Evolutionary conservation across 2,888 invertebrate species (phyloP).

Genomic region (Yponomeuta evonymella): DNA sequence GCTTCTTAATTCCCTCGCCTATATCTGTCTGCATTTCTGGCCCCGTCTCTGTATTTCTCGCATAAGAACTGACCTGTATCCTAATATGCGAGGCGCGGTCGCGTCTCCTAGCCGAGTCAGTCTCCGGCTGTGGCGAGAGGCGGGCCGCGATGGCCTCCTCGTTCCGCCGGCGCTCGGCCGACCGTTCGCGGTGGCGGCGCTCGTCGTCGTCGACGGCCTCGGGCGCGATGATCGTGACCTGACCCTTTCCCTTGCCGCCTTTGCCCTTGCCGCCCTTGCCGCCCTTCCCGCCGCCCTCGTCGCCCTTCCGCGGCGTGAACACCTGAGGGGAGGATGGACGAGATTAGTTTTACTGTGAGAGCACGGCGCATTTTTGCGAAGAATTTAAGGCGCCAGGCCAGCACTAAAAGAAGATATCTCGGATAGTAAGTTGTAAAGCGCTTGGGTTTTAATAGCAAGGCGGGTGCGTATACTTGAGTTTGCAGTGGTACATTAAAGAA

Average conservation of each 20-base stretch:
- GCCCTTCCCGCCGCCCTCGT: conserved; percentile 83
- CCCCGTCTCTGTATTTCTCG: not conserved
- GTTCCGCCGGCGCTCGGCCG: conserved; percentile 44
- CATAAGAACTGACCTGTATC: not conserved
- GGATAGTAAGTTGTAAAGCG: too few relatives aligned
- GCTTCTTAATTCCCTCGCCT: too few relatives aligned
- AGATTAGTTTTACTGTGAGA: too few relatives aligned
- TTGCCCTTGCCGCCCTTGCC: conserved; percentile 84
- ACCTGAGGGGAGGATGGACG: conserved; percentile 41
- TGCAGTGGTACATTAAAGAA: too few relatives aligned
- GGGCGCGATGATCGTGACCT: conserved; percentile 80
- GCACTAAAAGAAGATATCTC: too few relatives aligned
- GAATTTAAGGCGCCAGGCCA: too few relatives aligned
- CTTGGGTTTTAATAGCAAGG: too few relatives aligned
- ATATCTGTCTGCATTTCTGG: not conserved
- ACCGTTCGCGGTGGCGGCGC: conserved; percentile 54
- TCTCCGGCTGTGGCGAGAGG: conserved; percentile 47
- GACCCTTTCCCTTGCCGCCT: conserved; percentile 83
- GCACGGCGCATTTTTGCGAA: too few relatives aligned
- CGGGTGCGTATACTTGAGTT: too few relatives aligned
- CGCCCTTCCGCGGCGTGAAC: conserved; percentile 75
- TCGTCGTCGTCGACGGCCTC: conserved; percentile 60
- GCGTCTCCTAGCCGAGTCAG: conserved; percentile 9
- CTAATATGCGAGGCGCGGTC: conserved; percentile 1
- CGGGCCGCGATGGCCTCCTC: conserved; percentile 53